phyloP scores from a whole-genome alignment of 2,797 vertebrate species.

The Telmatherina bonti region DNA sequence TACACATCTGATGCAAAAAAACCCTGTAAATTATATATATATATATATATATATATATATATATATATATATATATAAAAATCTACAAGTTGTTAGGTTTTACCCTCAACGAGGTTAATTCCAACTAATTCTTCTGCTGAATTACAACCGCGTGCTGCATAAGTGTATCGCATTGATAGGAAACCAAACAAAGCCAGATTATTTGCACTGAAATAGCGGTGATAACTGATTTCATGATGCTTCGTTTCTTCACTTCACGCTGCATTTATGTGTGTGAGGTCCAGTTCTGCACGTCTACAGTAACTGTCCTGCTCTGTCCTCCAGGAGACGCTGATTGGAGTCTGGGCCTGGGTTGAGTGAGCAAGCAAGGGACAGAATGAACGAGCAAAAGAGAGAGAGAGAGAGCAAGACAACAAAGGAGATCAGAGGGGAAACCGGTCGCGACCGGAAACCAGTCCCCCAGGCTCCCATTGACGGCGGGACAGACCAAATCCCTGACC shows the following conservation, averaged over 20 bases:
- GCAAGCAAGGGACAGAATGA: constrained; percentile 48
- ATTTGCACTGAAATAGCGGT: background rate
- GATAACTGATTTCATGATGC: background rate
- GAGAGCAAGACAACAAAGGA: constrained; percentile 30
- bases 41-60: too few species aligned
- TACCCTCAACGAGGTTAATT: background rate
- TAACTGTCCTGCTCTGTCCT: constrained; percentile 73
- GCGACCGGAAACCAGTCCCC: constrained; percentile 58
- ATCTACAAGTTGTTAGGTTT: too few species aligned
- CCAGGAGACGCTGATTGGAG: constrained; percentile 84
- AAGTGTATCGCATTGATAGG: too few species aligned
- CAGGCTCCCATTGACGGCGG: constrained; percentile 62
- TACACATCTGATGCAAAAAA: too few species aligned
- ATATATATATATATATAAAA: too few species aligned
- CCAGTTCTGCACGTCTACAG: constrained; percentile 52
- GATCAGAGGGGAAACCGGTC: constrained; percentile 67
- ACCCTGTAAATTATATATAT: too few species aligned
- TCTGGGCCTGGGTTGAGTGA: constrained; percentile 63
- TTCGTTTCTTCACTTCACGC: background rate
- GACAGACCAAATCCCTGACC: constrained; percentile 66
- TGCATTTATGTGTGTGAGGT: background rate
- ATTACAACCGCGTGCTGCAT: too few species aligned
- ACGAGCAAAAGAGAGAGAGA: constrained; percentile 37
- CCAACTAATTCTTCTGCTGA: too few species aligned
- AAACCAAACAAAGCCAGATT: background rate